Conservation (phyloP, 2,888 invertebrate genomes). For the Scaptomyza tumidula region DNA sequence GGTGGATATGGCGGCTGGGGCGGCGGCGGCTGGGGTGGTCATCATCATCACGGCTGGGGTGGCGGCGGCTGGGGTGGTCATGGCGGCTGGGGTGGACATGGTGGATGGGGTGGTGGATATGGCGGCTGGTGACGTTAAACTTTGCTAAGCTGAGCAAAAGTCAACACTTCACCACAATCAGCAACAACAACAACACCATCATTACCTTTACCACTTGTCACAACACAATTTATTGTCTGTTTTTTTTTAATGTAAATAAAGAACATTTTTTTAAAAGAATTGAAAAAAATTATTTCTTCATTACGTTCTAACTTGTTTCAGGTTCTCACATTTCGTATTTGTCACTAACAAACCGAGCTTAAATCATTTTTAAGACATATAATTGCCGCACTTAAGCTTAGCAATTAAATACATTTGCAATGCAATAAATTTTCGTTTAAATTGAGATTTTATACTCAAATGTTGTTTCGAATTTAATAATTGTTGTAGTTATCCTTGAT, state of each 20-base stretch:
- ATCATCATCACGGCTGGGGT: constrained; percentile 9
- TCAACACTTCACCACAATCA: not conserved
- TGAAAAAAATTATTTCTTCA: not conserved
- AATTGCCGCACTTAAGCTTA: not conserved
- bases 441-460: too few relatives aligned
- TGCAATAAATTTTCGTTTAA: not conserved
- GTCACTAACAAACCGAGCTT: not conserved
- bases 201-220: constrained; percentile 1
- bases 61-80: constrained; percentile 25
- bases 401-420: not conserved
- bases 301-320: not conserved
- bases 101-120: constrained; percentile 12
- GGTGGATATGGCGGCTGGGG: constrained; percentile 2
- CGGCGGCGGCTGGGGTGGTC: constrained; percentile 21
- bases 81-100: constrained; percentile 3
- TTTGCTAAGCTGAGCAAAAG: too few relatives aligned
- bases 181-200: not conserved
- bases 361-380: not conserved
- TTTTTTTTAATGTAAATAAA: constrained; percentile 49
- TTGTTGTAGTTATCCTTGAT: not conserved
- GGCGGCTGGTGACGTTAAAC: constrained; percentile 34
- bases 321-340: not conserved
- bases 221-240: constrained; percentile 1
- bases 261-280: constrained; percentile 41
- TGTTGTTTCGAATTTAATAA: not conserved